phyloP scores from a whole-genome alignment of 1,140 invertebrate species.

The Calliphora vicina region DNA sequence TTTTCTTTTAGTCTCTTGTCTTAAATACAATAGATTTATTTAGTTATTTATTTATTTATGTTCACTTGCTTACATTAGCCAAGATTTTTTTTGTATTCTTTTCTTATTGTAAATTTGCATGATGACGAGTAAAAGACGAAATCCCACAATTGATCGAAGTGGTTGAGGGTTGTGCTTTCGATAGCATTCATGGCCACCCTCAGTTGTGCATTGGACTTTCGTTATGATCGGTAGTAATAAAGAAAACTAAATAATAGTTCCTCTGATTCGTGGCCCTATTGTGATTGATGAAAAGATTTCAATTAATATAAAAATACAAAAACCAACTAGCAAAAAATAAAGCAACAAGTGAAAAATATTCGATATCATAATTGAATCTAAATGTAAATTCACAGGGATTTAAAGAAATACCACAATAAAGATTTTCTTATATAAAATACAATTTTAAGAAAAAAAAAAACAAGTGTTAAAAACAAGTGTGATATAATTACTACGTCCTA shows the following conservation, averaged over 20 bases:
- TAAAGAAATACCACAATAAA: too few relatives aligned
- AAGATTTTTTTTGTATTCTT: neutral
- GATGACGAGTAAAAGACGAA: constrained; percentile 6
- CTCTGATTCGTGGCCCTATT: neutral
- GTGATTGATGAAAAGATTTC: neutral
- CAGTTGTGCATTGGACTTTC: constrained; percentile 13
- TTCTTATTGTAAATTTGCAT: neutral
- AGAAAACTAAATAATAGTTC: neutral
- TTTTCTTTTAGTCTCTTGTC: neutral
- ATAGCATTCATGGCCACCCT: constrained; percentile 11
- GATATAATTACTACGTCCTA: constrained; percentile 12
- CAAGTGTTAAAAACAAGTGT: neutral
- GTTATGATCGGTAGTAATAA: constrained; percentile 28
- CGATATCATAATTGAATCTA: neutral
- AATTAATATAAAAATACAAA: neutral
- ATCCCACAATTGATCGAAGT: constrained; percentile 17
- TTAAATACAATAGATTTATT: neutral
- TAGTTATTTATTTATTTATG: neutral
- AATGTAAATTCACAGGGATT: too few relatives aligned
- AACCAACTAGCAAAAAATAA: neutral
- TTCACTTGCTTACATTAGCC: constrained; percentile 8
- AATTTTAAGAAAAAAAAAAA: neutral
- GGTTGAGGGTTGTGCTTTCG: constrained; percentile 15
- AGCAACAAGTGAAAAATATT: constrained; percentile 2
- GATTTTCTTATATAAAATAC: too few relatives aligned